Evolutionary conservation across 2,113 vertebrate genomes (phyloP).

Genomic region (Sorex araneus): DNA sequence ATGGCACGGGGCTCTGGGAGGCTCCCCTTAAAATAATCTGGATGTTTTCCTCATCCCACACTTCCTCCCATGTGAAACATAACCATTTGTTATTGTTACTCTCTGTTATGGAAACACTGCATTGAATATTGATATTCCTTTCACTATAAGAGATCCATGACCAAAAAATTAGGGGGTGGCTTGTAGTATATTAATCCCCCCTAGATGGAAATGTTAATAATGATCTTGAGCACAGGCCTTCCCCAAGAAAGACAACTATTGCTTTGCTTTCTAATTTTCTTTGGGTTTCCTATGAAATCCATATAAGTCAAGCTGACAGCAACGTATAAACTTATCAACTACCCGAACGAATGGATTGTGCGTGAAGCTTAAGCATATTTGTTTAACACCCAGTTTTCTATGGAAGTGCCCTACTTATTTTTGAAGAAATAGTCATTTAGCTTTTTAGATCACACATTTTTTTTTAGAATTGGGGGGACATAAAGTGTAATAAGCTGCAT

Average conservation of each 20-base stretch:
- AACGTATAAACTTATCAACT: not conserved
- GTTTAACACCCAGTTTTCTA: not conserved
- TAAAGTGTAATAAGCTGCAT: not conserved
- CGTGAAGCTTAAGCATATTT: not conserved
- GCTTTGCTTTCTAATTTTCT: conserved; percentile 31
- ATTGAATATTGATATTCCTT: too few species aligned
- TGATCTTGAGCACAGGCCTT: not conserved
- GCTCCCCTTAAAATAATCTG: conserved; percentile 11
- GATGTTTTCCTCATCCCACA: too few species aligned
- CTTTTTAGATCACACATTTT: not conserved
- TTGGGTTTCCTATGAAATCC: not conserved
- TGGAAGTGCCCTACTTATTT: conserved; percentile 5
- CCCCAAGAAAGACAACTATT: not conserved
- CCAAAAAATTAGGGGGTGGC: too few species aligned
- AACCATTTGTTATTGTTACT: too few species aligned
- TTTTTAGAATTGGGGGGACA: not conserved
- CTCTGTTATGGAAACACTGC: too few species aligned
- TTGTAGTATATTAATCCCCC: too few species aligned
- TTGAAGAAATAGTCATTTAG: conserved; percentile 1
- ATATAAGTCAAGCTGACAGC: conserved; percentile 50
- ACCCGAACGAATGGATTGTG: not conserved
- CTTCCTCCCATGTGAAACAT: too few species aligned
- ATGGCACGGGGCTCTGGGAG: not conserved
- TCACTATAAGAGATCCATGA: too few species aligned
- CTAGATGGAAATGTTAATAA: not conserved